These are phyloP conservation scores for Pangasius mekongensis DNA, from an alignment of 2,797 vertebrate species.

Conservation along the genomic window DNA sequence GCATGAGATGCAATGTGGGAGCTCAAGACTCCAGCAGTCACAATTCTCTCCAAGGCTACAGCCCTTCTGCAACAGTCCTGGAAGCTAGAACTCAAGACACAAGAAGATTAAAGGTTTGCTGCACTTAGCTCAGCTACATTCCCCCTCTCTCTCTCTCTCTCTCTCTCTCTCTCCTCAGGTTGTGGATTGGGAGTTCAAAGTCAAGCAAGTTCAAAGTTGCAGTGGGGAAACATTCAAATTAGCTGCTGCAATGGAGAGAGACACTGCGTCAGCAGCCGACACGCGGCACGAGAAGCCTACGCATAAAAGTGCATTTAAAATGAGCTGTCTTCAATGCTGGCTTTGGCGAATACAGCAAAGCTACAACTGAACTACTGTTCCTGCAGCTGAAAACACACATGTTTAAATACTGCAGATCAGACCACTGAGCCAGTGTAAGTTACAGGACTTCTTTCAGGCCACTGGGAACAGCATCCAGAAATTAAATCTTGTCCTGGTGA, in stretches of 20 bases:
- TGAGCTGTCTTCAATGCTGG: slow-evolving; percentile 1
- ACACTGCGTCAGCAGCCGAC: slow-evolving; percentile 17
- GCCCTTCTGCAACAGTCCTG: slow-evolving; percentile 14
- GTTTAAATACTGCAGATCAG: slow-evolving; percentile 19
- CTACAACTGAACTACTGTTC: not conserved
- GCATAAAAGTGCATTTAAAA: slow-evolving; percentile 49
- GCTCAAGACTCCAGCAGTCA: not conserved
- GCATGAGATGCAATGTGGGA: not conserved
- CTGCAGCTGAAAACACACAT: not conserved
- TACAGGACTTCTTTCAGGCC: slow-evolving; percentile 44
- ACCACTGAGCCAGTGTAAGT: slow-evolving; percentile 25
- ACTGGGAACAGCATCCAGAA: slow-evolving; percentile 36
- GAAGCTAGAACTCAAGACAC: slow-evolving; percentile 46
- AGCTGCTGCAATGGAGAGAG: slow-evolving; percentile 65
- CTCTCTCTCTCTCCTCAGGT: slow-evolving; percentile 46
- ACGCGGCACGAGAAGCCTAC: slow-evolving; percentile 32
- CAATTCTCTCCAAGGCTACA: not conserved
- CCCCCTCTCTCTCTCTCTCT: slow-evolving; percentile 12
- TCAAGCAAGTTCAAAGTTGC: slow-evolving; percentile 73
- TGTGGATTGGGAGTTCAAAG: slow-evolving; percentile 63
- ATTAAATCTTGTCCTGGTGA: slow-evolving; percentile 46
- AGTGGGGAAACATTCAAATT: slow-evolving; percentile 70
- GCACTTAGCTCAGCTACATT: slow-evolving; percentile 39
- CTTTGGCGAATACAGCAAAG: slow-evolving; percentile 27
- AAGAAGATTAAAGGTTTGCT: slow-evolving; percentile 59